phyloP scores from a whole-genome alignment of 2,113 vertebrate genomes.

The Pimephales promelas region DNA sequence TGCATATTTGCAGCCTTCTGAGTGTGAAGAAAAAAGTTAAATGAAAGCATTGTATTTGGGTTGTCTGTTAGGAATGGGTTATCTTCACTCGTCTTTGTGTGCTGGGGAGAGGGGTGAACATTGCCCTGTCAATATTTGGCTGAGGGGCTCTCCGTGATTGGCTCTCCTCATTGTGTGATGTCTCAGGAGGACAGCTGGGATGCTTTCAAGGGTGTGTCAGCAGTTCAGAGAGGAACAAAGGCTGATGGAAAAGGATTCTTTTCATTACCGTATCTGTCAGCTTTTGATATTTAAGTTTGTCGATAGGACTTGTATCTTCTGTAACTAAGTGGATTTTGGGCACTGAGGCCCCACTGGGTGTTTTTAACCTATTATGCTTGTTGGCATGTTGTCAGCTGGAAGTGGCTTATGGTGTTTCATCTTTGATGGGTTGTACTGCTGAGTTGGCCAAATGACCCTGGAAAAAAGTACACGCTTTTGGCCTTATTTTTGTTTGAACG shows the following conservation, averaged over 20 bases:
- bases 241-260: constrained; percentile 44
- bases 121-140: constrained; percentile 50
- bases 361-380: constrained; percentile 8
- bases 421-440: constrained; percentile 24
- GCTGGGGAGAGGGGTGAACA: constrained; percentile 45
- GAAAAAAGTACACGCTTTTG: not conserved
- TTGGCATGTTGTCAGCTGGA: not conserved
- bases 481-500: not conserved
- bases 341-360: not conserved
- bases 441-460: not conserved
- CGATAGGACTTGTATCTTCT: not conserved
- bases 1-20: not conserved
- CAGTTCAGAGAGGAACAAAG: constrained; percentile 72
- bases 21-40: not conserved
- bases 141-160: constrained; percentile 50
- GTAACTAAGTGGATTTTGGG: not conserved
- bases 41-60: not conserved
- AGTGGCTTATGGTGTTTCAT: constrained; percentile 18
- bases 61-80: constrained; percentile 28
- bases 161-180: constrained; percentile 61
- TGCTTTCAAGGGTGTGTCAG: constrained; percentile 74
- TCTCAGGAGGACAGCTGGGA: constrained; percentile 50
- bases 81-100: constrained; percentile 37
- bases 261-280: not conserved
- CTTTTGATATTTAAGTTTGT: not conserved